Evolutionary conservation across 2,797 vertebrate species (phyloP).

Genomic region (Aulostomus chinensis): DNA sequence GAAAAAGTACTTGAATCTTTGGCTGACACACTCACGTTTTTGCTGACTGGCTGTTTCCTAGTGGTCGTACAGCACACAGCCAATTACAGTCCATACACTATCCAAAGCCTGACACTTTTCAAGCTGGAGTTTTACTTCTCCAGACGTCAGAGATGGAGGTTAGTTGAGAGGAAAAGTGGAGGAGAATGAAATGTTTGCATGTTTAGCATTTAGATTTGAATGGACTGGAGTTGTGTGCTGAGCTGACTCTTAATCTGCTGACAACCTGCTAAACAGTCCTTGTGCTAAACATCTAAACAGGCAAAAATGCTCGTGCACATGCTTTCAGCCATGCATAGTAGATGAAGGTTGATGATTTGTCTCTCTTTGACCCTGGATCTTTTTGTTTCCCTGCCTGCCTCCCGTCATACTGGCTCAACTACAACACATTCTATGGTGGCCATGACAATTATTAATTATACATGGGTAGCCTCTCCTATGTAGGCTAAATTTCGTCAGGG

Average conservation of each 20-base stretch:
- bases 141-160: too few relatives aligned
- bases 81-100: too few relatives aligned
- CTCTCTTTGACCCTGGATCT: conserved; percentile 29
- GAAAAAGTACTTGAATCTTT: conserved; percentile 7
- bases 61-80: too few relatives aligned
- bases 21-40: too few relatives aligned
- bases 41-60: too few relatives aligned
- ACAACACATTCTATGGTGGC: conserved; percentile 34
- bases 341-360: conserved; percentile 17
- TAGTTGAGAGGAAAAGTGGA: neutral
- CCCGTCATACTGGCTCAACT: conserved; percentile 15
- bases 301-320: neutral
- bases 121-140: too few relatives aligned
- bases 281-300: conserved; percentile 23
- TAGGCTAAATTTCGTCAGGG: conserved; percentile 59
- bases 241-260: conserved; percentile 17
- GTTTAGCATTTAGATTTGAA: conserved; percentile 69
- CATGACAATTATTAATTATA: conserved; percentile 65
- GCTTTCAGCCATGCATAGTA: conserved; percentile 18
- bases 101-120: too few relatives aligned
- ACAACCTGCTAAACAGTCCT: conserved; percentile 25
- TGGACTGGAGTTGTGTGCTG: conserved; percentile 7
- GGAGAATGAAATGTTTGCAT: neutral
- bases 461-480: conserved; percentile 54
- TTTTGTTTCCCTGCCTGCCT: conserved; percentile 16